Base-by-base conservation (phyloP, 2,888 invertebrate genomes). In the Eupithecia inturbata region DNA sequence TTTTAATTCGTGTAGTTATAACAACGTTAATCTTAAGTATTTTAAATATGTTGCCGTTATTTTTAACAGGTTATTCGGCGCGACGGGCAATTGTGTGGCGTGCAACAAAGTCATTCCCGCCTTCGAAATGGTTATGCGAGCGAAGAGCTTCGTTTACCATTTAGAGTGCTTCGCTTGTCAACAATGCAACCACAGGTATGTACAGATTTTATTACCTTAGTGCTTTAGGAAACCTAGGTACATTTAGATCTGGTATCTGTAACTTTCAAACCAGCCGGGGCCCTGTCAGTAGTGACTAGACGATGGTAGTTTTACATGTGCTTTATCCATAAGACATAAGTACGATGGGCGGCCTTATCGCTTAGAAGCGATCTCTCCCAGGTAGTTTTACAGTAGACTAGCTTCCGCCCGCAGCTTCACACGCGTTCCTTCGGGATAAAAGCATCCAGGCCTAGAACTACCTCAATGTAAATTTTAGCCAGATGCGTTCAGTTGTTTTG, bases 121-220 rank as follows among this genome's bases (percentile, higher is more conserved):
- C 80, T 98, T 98, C 93, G 98, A 98, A 95, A 98, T 98, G 98
- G 98, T 98, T 85, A 98, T 98, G 98, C 95, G 98, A 90, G 98
- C 98, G 81, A 97, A 97, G 92, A 97, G 97, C 87, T 98, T 98
- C 92, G 98, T 98, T 80, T 98, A 98, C 95, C 98, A 98, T 94
- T 95, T 98, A 92, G 98, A 98, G 92, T 98, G 98, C 91, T 98
- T 98, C 91, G 98, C 98, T 83, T 98, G 98, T 95, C 98, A 98
- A 92, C 98, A 98, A 90, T 98, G 98, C 93, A 98, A 97, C 95
- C 98, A 98, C 95, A 97, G 98, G 98, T 98, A 36, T 66, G 66
- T 66, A 91, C 92, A 89, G 76, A 68, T 68, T 77, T 76, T 73
- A 62, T 28, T 62, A 70, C 41, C 68, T 74, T 74, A 66, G 66